Evolutionary conservation across 2,113 vertebrate species (phyloP), one percentile per base, ranked within the genome.

Genomic region (Scatophagus argus): DNA sequence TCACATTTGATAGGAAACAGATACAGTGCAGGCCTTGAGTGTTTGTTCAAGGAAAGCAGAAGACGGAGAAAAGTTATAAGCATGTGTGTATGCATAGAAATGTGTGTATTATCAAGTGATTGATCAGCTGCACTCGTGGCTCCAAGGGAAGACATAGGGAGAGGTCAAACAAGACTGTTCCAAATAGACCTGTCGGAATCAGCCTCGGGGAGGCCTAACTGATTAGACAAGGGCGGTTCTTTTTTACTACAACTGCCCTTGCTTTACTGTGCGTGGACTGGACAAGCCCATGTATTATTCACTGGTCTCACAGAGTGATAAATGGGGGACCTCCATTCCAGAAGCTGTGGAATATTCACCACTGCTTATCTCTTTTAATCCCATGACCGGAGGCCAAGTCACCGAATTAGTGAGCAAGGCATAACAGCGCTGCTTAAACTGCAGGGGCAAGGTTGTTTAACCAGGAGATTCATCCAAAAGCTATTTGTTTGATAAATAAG

Each of bases 141-240:
- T 91, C 77, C 88, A 82, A 92, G 92, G 90, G 90, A 91, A 92
- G 93, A 92, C 90, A 89, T 44, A 80, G 82, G 66, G 79, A 88
- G 87, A 91, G 93, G 93, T 94, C 94, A 93, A 91, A 92, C 79
- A 84, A 91, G 91, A 91, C 84, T 79, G 79, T 93, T 93, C 91
- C 92, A 93, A 91, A 93, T 93, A 91, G 87, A 93, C 89, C 88
- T 91, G 91, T 91, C 87, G 73, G 87, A 85, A 77, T 81, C 70
- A 81, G 91, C 92, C 92, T 88, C 82, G 1, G 91, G 93, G 87
- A 79, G 87, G 73, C 76, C 82, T 77, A 89, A 89, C 91, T 85
- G 74, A 86, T 92, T 88, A 83, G 86, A 91, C 90, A 91, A 90
- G 91, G 90, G 87, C 88, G 55, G 89, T 81, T 79, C 84, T 86